These are phyloP conservation scores for Xylota segnis DNA, from an alignment of 2,888 invertebrate genomes.

Conservation along the genomic window DNA sequence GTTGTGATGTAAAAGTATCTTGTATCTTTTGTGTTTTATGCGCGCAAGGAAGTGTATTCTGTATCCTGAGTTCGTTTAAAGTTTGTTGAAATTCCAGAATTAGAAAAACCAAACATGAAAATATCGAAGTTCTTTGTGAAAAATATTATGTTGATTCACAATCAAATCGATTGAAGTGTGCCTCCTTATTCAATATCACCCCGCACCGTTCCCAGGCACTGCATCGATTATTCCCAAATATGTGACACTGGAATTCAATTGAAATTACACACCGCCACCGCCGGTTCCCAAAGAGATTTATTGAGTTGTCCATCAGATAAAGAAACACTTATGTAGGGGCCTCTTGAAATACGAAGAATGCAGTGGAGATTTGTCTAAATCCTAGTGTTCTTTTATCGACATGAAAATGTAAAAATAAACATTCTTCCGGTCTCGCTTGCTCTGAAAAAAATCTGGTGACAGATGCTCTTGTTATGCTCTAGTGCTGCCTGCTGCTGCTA, in stretches of 20 bases:
- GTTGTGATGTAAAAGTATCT: conserved; percentile 12
- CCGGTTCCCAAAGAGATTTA: background rate
- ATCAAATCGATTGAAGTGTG: conserved; percentile 21
- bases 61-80: conserved; percentile 7
- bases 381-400: conserved; percentile 16
- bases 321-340: background rate
- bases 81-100: background rate
- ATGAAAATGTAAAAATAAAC: conserved; percentile 64
- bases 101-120: background rate
- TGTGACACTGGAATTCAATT: conserved; percentile 5
- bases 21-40: conserved; percentile 3
- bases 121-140: background rate
- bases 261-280: background rate
- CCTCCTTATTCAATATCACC: background rate
- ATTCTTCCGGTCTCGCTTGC: conserved; percentile 44
- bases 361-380: conserved; percentile 19
- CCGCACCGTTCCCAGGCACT: background rate
- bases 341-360: conserved; percentile 29
- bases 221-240: conserved; percentile 59
- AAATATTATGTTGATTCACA: background rate
- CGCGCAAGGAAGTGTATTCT: background rate
- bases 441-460: conserved; percentile 39
- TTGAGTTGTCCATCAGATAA: background rate
- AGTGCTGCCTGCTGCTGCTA: conserved; percentile 2
- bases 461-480: conserved; percentile 60